Conservation (phyloP, 2,113 vertebrate species). For the Brachyhypopomus gauderio region DNA sequence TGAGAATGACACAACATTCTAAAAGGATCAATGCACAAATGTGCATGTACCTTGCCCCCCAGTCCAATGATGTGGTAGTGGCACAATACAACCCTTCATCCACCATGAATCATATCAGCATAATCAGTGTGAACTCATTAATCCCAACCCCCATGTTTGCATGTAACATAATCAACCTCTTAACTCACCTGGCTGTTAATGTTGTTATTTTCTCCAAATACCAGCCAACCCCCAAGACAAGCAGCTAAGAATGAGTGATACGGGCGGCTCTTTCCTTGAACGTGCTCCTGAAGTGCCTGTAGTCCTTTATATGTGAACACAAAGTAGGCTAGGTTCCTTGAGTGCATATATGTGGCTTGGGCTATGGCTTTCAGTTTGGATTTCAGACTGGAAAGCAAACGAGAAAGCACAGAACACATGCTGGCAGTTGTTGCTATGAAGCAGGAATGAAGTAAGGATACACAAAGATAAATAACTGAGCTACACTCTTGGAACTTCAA, state of each 20-base stretch:
- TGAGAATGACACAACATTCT: too few relatives aligned
- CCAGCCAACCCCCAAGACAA: conserved; percentile 85
- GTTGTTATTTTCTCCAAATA: conserved; percentile 90
- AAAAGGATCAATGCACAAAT: too few relatives aligned
- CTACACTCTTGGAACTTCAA: background rate
- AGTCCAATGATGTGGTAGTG: too few relatives aligned
- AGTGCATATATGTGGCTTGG: conserved; percentile 89
- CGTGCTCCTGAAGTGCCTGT: conserved; percentile 76
- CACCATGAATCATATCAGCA: too few relatives aligned
- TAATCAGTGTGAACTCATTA: too few relatives aligned
- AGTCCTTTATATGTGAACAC: conserved; percentile 93
- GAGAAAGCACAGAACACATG: conserved; percentile 28
- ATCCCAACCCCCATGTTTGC: too few relatives aligned
- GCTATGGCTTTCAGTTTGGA: conserved; percentile 87
- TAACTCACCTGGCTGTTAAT: conserved; percentile 92
- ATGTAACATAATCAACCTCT: too few relatives aligned
- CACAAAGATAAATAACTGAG: background rate
- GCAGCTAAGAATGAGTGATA: conserved; percentile 91
- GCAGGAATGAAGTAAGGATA: too few relatives aligned
- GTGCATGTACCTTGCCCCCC: too few relatives aligned
- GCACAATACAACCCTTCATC: too few relatives aligned
- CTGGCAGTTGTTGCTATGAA: too few relatives aligned
- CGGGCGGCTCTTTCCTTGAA: conserved; percentile 83
- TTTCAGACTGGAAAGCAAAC: conserved; percentile 74
- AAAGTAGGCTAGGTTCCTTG: conserved; percentile 88